phyloP scores from a whole-genome alignment of 2,888 invertebrate genomes.

The Pachliopta kotzebuea region DNA sequence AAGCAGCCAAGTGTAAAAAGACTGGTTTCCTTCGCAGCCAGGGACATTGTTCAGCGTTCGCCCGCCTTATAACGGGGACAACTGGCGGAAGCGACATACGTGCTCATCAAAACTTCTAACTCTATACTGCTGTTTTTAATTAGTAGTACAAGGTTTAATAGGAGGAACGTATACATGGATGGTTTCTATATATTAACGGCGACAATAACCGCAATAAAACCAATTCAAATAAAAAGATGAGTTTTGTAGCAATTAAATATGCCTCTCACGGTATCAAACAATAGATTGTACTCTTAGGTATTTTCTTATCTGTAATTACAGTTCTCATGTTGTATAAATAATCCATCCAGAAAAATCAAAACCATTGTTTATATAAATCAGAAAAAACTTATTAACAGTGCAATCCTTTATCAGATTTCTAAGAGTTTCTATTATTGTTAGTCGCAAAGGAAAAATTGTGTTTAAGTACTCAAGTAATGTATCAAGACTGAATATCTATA shows the following conservation, averaged over 20 bases:
- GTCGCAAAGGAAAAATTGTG: neutral
- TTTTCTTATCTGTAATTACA: constrained; percentile 28
- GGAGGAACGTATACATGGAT: constrained; percentile 15
- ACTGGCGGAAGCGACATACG: constrained; percentile 55
- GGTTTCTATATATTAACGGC: constrained; percentile 28
- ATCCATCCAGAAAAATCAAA: constrained; percentile 35
- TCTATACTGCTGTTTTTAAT: constrained; percentile 38
- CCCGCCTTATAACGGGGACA: constrained; percentile 64
- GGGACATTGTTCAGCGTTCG: constrained; percentile 53
- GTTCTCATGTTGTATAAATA: constrained; percentile 28
- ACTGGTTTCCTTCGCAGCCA: constrained; percentile 63
- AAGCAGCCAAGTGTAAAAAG: constrained; percentile 65
- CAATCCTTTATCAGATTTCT: neutral
- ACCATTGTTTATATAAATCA: neutral
- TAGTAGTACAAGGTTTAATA: constrained; percentile 28
- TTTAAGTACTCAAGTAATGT: neutral
- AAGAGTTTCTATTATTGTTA: neutral
- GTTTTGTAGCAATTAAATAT: constrained; percentile 30
- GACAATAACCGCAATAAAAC: neutral
- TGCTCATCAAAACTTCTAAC: constrained; percentile 42
- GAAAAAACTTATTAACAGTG: neutral
- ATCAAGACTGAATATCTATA: neutral
- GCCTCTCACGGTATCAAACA: constrained; percentile 36
- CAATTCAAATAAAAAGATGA: neutral
- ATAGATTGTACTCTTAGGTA: constrained; percentile 29